Conservation (phyloP, 2,113 vertebrate genomes). For the Gymnarchus niloticus region DNA sequence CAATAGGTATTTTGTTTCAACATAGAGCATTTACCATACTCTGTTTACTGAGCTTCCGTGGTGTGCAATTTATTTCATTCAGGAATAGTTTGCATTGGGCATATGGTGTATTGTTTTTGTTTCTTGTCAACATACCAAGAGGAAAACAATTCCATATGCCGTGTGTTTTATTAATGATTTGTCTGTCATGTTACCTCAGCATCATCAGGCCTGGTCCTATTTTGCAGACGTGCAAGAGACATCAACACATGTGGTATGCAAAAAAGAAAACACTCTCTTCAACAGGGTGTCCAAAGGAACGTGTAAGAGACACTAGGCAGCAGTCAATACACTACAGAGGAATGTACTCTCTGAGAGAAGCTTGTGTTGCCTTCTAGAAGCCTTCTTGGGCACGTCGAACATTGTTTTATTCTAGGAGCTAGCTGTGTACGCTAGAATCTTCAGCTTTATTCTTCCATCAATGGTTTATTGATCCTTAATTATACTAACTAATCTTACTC, state of each 20-base stretch:
- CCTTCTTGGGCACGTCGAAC: neutral
- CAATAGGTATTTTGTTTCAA: neutral
- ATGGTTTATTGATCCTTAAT: too few relatives aligned
- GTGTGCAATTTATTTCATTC: neutral
- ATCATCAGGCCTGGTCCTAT: neutral
- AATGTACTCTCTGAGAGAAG: neutral
- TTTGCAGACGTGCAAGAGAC: neutral
- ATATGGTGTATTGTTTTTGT: neutral
- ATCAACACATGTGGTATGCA: neutral
- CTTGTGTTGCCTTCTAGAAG: neutral
- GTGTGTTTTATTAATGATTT: constrained; percentile 12
- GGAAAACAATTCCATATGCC: neutral
- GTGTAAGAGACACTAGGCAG: neutral
- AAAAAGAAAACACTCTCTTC: neutral
- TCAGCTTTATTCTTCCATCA: too few relatives aligned
- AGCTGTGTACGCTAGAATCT: neutral
- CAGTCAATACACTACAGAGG: neutral
- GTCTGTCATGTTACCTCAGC: constrained; percentile 12
- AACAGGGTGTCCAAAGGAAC: neutral
- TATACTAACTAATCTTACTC: too few relatives aligned
- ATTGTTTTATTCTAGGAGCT: neutral
- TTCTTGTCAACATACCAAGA: neutral
- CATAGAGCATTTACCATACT: neutral
- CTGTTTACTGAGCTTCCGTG: neutral
- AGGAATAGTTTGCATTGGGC: neutral